Evolutionary conservation across 2,888 invertebrate species (phyloP), one percentile per base, ranked within the genome.

Genomic region (Lasioglossum malachurum): DNA sequence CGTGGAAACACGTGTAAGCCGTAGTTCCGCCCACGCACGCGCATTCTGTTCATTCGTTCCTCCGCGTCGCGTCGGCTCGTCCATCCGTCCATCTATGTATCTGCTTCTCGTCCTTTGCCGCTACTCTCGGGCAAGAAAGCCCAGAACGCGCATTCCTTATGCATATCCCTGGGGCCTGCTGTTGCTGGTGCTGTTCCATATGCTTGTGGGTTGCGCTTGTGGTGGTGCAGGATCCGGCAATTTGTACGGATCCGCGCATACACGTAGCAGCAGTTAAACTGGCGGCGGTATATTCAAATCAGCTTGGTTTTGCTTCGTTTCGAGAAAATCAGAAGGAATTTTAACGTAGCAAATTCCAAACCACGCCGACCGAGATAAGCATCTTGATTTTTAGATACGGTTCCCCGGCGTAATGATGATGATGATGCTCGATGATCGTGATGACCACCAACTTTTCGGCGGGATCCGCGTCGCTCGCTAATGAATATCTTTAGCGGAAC

Each of bases 11-110:
- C 85, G 87, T 87, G 90, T 87, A 84, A 85, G 85, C 86, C 82
- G 64, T 75, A 88, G 92, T 88, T 87, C 93, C 92, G 91, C 94
- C 94, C 94, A 94, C 94, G 93, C 94, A 91, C 90, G 91, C 90
- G 88, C 90, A 91, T 92, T 92, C 91, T 87, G 80, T 79, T 71
- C 82, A 83, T 83, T 86, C 85, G 82, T 78, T 79, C 79, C 79
- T 78, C 83, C 81, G 69, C 81, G 69, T 82, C 90, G 46, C 46
- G 46, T 46, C 16, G 90, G 86, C 80, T 83, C 84, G 84, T 87
- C 82, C 86, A 79, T 72, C 82, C 87, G 77, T 89, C 82, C 83
- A 82, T 90, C 88, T 78, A 83, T 46, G 46, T 46, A 46, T 86
- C 87, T 74, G 82, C 80, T 87, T 72, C 83, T 82, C 86, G 88